Base-by-base conservation (phyloP, 2,888 invertebrate genomes). In the Oxycera nigricornis region DNA sequence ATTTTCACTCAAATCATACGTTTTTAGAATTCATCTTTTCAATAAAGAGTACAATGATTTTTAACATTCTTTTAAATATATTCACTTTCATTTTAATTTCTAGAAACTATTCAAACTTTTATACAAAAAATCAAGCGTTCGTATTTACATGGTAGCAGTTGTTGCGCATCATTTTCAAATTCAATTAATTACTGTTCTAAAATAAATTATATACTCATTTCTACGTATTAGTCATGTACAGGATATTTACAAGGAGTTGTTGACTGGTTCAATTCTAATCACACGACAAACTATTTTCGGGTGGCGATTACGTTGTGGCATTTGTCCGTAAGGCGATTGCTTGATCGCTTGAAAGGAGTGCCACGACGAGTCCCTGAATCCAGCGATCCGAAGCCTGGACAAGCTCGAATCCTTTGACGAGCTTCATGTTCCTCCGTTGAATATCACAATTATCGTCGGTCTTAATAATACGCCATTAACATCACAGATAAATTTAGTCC, bases 401-500 rank as follows among this genome's bases (percentile, higher is more conserved):
- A 30, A 22, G 14, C 31, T 52, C 22, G 46, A 70, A 52, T 70
- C 55, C 24, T 70, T 70, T 22, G 35, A 35, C 30, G 52, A 20
- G 11, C 14, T 52, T 2, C 14, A 31, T n/a, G 9, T 55, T 52
- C 52, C 31, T 52, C 11, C 22, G 26, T 35, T 7, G 35, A 35
- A 2, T 70, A 70, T 70, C 70, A 70, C 70, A 70, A 30, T 20
- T 14, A 24, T 20, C n/a, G n/a, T 35, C 30, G 7, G 55, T 22
- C 35, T 70, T 30, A 26, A 52, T 17, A 30, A 20, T 31, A 31
- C 70, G 30, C 55, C 52, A 52, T 55, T 22, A 52, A 52, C 30
- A 70, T 70, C 70, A 70, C 70, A 70, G 70, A 24, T 31, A 31
- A 24, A 55, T 55, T 52, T 70, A 22, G 70, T 30, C 70, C 31